Evolutionary conservation across 2,888 invertebrate species (phyloP).

Genomic region (Hyppa rectilinea): DNA sequence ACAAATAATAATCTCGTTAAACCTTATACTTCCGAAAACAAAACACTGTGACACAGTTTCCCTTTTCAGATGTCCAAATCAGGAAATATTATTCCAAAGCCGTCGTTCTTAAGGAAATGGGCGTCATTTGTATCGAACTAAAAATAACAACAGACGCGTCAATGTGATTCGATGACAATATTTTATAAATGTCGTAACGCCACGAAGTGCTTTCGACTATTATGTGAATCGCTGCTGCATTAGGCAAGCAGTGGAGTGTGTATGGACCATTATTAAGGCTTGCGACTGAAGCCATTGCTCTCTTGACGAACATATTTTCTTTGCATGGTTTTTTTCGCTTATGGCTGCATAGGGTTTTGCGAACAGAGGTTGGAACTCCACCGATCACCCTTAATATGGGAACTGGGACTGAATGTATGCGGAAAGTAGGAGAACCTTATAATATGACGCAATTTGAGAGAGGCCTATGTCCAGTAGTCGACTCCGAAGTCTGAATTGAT

Average conservation of each 20-base stretch:
- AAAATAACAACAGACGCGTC: conserved; percentile 26
- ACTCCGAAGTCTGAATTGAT: too few relatives aligned
- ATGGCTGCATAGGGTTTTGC: background rate
- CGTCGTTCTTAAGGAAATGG: conserved; percentile 32
- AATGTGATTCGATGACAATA: conserved; percentile 39
- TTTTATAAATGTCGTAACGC: conserved; percentile 49
- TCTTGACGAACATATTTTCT: conserved; percentile 9
- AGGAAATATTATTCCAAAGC: conserved; percentile 42
- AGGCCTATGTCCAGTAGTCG: too few relatives aligned
- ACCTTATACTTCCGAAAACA: conserved; percentile 5
- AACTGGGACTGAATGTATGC: too few relatives aligned
- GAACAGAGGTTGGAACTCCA: too few relatives aligned
- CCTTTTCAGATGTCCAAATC: conserved; percentile 27
- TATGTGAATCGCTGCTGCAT: conserved; percentile 76
- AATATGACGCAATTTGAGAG: too few relatives aligned
- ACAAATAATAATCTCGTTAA: background rate
- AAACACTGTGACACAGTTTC: conserved; percentile 6
- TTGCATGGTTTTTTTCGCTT: background rate
- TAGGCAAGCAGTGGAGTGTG: conserved; percentile 75
- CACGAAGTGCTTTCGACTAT: conserved; percentile 76
- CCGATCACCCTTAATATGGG: too few relatives aligned
- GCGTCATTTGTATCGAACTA: conserved; percentile 35
- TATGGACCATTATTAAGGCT: conserved; percentile 69
- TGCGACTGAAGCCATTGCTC: conserved; percentile 47
- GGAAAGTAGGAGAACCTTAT: too few relatives aligned